Percentiles rank a stretch among this genome's conserved stretches.
Evolutionary conservation across 2,888 invertebrate genomes (phyloP).

Genomic region (Artemia sp.): DNA sequence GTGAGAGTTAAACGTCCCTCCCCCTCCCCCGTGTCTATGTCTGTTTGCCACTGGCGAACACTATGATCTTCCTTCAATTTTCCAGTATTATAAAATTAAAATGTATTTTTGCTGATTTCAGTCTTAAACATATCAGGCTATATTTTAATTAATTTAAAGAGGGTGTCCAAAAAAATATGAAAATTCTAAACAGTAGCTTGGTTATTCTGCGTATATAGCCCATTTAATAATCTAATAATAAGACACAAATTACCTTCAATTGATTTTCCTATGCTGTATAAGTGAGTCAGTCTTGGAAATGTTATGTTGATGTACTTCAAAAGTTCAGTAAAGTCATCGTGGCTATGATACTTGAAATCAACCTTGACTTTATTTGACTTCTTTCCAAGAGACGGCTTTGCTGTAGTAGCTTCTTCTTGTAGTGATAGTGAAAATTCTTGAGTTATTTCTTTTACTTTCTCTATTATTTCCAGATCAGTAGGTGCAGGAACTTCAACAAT

Average conservation of each 20-base stretch:
- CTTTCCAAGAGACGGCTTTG: not conserved
- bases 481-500: constrained; percentile 7
- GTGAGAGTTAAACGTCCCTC: no score
- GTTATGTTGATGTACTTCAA: not conserved
- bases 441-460: not conserved
- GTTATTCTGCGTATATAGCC: no score
- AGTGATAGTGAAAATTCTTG: not conserved
- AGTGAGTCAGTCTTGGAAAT: not conserved
- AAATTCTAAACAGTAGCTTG: no score
- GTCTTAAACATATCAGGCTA: no score
- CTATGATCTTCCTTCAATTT: no score
- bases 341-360: not conserved
- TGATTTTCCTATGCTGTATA: constrained; percentile 9
- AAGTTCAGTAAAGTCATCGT: not conserved
- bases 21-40: no score
- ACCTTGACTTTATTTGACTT: not conserved
- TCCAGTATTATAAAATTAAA: no score
- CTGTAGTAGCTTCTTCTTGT: not conserved
- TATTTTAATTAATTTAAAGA: no score
- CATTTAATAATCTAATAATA: no score
- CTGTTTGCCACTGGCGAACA: no score
- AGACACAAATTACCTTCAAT: not conserved
- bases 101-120: no score
- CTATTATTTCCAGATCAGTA: constrained; percentile 6
- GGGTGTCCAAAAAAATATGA: no score